Conservation (phyloP, 2,113 vertebrate genomes). For the Fregetta grallaria region DNA sequence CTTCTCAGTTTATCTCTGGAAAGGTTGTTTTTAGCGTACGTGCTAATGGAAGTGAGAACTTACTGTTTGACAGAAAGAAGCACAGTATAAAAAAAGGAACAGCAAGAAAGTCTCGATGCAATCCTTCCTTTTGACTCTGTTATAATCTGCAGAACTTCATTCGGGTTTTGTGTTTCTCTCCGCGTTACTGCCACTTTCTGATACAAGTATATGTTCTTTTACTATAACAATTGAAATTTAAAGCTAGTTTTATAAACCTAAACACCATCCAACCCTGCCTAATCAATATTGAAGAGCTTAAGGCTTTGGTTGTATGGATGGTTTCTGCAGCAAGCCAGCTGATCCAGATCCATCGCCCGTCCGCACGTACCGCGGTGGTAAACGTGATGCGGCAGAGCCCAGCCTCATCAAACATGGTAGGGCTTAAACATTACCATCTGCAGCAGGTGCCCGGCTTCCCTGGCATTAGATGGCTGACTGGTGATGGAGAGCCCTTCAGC, state of each 20-base stretch:
- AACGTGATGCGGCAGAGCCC: not conserved
- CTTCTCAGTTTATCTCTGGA: not conserved
- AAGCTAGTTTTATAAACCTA: not conserved
- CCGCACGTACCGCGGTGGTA: not conserved
- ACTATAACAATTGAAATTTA: not conserved
- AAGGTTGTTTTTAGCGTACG: not conserved
- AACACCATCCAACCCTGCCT: not conserved
- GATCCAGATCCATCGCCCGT: not conserved
- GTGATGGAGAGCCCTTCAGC: not conserved
- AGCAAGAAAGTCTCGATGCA: not conserved
- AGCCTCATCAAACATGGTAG: not conserved
- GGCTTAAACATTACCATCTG: not conserved
- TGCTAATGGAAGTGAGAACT: not conserved
- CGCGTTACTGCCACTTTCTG: not conserved
- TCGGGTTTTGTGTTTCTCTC: not conserved
- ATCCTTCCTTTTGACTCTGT: not conserved
- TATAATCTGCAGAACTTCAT: not conserved
- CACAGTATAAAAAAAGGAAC: not conserved
- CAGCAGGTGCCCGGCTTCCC: not conserved
- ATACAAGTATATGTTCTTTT: not conserved
- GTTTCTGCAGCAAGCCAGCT: not conserved
- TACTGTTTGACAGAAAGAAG: not conserved
- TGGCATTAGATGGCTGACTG: fast-evolving
- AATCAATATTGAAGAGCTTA: not conserved
- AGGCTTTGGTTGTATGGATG: not conserved